Evolutionary conservation across 2,888 invertebrate genomes (phyloP), one percentile per base, ranked within the genome.

Genomic region (Scaptomyza cyrtandrae): DNA sequence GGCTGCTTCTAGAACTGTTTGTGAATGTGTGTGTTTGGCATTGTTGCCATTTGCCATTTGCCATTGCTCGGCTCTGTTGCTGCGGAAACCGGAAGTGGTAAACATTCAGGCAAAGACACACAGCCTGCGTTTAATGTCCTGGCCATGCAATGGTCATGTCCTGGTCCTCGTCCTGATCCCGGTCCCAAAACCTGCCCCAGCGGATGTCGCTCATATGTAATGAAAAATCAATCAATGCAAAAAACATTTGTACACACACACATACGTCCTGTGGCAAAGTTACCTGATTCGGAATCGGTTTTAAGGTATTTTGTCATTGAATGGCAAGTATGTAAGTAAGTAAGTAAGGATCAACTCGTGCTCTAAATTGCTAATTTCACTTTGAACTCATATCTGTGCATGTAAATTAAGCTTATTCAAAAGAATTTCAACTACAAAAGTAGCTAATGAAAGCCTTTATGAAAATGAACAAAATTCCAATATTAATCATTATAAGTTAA

Each of bases 61-160:
- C 27, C 62, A 60, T 54, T 57, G 68, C 63, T 44, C 45, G 56
- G 43, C 58, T 71, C 71, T 75, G 72, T 71, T 74, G 71, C 64
- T 66, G 85, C 85, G 81, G 87, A 84, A 85, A 61, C 75, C 89
- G 85, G 89, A 86, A 88, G 80, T 89, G 89, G 87, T 85, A 88
- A 81, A 78, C 89, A 85, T 81, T 73, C 79, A 71, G 67, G 69
- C 77, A 71, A 73, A 71, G 86, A 78, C 75, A 78, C 75, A 78
- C 78, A 63, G 68, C 50, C 65, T 67, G 75, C 58, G 74, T 64
- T 71, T 71, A 71, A 78, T 75, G 76, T 65, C 71, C 66, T 75
- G 63, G 57, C 56, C 61, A 50, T 61, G 53, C 53, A 43, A 27
- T 41, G 33, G 10, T 37, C 57, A 58, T 62, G 45, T 53, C 52